Evolutionary conservation across 2,113 vertebrate genomes (phyloP).

Genomic region (Centropristis striata): DNA sequence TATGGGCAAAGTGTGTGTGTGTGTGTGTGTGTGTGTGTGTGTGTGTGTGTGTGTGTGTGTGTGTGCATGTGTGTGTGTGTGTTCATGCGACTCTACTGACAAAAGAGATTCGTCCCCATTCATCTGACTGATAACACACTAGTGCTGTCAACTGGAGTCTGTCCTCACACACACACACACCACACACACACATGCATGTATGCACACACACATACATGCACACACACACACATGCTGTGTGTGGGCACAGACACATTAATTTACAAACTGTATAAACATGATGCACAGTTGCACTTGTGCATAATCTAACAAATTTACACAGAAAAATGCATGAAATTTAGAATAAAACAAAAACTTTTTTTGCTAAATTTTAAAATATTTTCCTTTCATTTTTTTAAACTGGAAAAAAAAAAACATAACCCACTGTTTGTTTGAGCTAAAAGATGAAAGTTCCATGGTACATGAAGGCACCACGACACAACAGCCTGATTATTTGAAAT

Average conservation of each 20-base stretch:
- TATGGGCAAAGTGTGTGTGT: conserved; percentile 36
- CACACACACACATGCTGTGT: conserved; percentile 2
- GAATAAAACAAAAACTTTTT: too few relatives aligned
- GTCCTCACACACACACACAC: conserved; percentile 7
- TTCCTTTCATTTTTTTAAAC: too few relatives aligned
- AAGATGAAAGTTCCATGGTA: too few relatives aligned
- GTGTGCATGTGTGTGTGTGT: conserved; percentile 26
- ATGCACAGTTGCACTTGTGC: neutral
- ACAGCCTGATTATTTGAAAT: too few relatives aligned
- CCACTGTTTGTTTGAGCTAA: too few relatives aligned
- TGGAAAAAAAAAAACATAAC: too few relatives aligned
- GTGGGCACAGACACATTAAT: conserved; percentile 8
- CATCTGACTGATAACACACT: conserved; percentile 65
- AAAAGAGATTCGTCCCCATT: conserved; percentile 53
- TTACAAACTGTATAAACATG: conserved; percentile 9
- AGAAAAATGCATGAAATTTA: too few relatives aligned
- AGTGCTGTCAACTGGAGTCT: conserved; percentile 47
- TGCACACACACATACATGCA: conserved; percentile 6
- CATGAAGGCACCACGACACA: too few relatives aligned
- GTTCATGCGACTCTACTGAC: conserved; percentile 33
- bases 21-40: conserved; percentile 25
- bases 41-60: conserved; percentile 41
- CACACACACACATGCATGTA: conserved; percentile 23
- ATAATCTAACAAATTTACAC: too few relatives aligned
- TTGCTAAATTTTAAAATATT: too few relatives aligned